These are phyloP conservation scores for Xiphorhynchus elegans DNA, from an alignment of 2,113 vertebrate genomes.

Conservation along the genomic window DNA sequence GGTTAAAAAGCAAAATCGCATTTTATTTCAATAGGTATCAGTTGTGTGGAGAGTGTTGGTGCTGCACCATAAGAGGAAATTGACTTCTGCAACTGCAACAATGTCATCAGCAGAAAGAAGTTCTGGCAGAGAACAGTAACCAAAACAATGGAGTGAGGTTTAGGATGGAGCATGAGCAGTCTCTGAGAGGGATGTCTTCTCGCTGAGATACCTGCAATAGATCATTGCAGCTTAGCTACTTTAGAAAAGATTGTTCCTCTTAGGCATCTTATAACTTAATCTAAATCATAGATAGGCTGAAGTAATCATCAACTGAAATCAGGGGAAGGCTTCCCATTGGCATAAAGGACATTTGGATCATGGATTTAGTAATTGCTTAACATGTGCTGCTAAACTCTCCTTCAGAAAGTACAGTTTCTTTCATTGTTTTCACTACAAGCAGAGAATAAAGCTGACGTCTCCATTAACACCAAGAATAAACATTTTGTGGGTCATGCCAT, in stretches of 20 bases:
- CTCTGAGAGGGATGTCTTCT: background rate
- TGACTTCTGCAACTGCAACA: background rate
- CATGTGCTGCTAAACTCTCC: background rate
- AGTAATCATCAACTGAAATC: background rate
- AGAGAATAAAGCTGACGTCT: conserved; percentile 46
- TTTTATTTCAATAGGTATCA: background rate
- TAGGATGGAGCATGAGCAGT: background rate
- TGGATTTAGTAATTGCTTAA: background rate
- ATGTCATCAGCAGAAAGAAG: background rate
- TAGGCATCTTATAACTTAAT: background rate
- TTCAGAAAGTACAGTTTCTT: background rate
- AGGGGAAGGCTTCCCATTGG: background rate
- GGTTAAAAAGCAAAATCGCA: background rate
- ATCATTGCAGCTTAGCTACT: background rate
- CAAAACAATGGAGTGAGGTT: background rate
- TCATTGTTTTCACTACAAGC: background rate
- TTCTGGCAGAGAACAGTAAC: background rate
- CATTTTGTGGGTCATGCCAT: background rate
- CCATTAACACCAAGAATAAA: conserved; percentile 30
- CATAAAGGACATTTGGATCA: background rate
- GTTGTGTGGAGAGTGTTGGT: rapidly evolving
- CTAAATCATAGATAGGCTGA: background rate
- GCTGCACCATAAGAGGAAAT: background rate
- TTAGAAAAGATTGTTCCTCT: background rate
- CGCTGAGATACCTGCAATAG: background rate